Conservation (phyloP, 2,113 vertebrate species). For the Xiphorhynchus elegans region DNA sequence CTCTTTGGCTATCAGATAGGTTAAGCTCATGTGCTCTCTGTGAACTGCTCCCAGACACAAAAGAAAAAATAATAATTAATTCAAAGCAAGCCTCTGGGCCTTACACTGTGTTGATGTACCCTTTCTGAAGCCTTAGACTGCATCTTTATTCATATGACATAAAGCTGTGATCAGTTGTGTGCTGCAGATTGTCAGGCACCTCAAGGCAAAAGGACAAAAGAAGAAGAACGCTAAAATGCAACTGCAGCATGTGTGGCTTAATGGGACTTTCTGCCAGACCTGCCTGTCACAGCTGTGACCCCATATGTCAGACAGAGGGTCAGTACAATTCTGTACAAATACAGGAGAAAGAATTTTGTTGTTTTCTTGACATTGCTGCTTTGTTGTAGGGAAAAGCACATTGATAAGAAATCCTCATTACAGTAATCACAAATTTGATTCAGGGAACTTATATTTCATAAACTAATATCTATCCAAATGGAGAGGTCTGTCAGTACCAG, state of each 20-base stretch:
- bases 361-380: not conserved
- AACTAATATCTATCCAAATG: not conserved
- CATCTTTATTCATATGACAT: not conserved
- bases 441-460: not conserved
- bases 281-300: not conserved
- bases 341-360: not conserved
- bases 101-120: not conserved
- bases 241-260: not conserved
- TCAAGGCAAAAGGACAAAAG: not conserved
- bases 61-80: not conserved
- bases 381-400: not conserved
- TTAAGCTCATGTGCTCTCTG: not conserved
- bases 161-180: not conserved
- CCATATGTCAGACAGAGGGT: fast-evolving
- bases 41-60: not conserved
- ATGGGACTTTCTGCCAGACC: not conserved
- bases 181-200: not conserved
- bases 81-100: not conserved
- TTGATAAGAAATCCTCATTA: not conserved
- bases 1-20: not conserved
- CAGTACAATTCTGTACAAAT: not conserved
- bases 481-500: not conserved
- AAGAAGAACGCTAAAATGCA: not conserved
- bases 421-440: not conserved
- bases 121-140: not conserved